Evolutionary conservation across 2,113 vertebrate genomes (phyloP), one percentile per base, ranked within the genome.

Genomic region (Peromyscus polionotus): DNA sequence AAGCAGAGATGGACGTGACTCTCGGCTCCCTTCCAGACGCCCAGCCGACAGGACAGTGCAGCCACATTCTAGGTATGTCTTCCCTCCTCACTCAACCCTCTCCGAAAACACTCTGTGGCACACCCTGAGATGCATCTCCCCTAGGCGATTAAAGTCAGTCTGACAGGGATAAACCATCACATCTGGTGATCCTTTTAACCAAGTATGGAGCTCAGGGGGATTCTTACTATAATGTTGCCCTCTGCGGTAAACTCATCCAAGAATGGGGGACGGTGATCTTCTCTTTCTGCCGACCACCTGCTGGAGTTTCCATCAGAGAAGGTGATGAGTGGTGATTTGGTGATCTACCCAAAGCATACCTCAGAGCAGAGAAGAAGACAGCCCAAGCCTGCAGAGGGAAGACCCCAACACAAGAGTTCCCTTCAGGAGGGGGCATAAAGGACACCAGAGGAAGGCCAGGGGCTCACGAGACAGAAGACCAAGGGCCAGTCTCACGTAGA

Each of bases 181-280:
- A n/a, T 31, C 22, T 9, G 61, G 61, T 2, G 22, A 77, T 22
- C 3, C 7, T 57, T 39, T 7, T 31, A 3, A 70, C 17, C 8
- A 57, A 13, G 28, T 28, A 72, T 67, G n/a, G 7, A 77, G 67
- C n/a, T 22, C 17, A 33, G 14, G 4, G 13, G 54, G 6, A 19
- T 2, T 26, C 70, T 7, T 59, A 4, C 11, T 31, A 17, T 33
- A 48, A 6, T 65, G 20, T 73, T 51, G 26, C 28, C 61, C 61
- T 68, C 45, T 45, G 33, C 12, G 8, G 42, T 31, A 51, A 33
- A 13, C 4, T 12, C 11, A 4, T 16, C n/a, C 80, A 26, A 12
- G 33, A 39, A 75, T 51, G 17, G 14, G 51, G 13, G 13, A 13
- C 1, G 1, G 51, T 33, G 12, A 28, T 20, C 1, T 14, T 0